Conservation (phyloP, 2,888 invertebrate species). For the Spodoptera picta region DNA sequence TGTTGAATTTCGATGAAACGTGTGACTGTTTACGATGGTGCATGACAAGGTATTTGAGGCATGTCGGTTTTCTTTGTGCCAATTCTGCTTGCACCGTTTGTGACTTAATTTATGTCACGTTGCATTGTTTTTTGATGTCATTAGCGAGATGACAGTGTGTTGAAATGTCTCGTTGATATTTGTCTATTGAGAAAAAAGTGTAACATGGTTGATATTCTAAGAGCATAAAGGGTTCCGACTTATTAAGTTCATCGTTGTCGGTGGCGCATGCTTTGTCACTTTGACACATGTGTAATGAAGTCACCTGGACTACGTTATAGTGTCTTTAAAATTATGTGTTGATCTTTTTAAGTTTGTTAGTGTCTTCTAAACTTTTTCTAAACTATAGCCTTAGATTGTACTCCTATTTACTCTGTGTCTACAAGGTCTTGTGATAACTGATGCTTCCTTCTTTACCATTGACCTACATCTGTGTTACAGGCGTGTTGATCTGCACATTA, state of each 20-base stretch:
- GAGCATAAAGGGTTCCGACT: conserved; percentile 26
- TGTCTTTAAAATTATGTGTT: conserved; percentile 4
- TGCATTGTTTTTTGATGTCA: conserved; percentile 36
- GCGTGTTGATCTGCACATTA: too few relatives aligned
- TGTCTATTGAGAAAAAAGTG: conserved; percentile 30
- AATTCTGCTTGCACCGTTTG: conserved; percentile 45
- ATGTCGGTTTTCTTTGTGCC: conserved; percentile 42
- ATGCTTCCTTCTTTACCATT: too few relatives aligned
- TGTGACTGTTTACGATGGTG: conserved; percentile 35
- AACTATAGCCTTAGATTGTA: too few relatives aligned
- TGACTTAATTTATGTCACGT: conserved; percentile 41
- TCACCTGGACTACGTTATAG: conserved; percentile 8
- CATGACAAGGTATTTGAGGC: conserved; percentile 37
- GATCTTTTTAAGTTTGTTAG: conserved; percentile 7
- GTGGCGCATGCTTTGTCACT: background rate
- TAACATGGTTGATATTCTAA: conserved; percentile 22
- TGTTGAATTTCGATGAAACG: conserved; percentile 47
- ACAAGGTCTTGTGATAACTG: too few relatives aligned
- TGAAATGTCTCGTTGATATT: conserved; percentile 30
- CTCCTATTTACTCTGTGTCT: too few relatives aligned
- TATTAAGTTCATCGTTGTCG: conserved; percentile 8
- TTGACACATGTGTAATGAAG: conserved; percentile 12
- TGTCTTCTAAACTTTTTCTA: background rate
- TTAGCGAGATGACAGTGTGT: conserved; percentile 34
- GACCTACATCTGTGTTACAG: too few relatives aligned